These are phyloP conservation scores for Caranx ignobilis DNA, from an alignment of 2,113 vertebrate genomes.

Conservation along the genomic window DNA sequence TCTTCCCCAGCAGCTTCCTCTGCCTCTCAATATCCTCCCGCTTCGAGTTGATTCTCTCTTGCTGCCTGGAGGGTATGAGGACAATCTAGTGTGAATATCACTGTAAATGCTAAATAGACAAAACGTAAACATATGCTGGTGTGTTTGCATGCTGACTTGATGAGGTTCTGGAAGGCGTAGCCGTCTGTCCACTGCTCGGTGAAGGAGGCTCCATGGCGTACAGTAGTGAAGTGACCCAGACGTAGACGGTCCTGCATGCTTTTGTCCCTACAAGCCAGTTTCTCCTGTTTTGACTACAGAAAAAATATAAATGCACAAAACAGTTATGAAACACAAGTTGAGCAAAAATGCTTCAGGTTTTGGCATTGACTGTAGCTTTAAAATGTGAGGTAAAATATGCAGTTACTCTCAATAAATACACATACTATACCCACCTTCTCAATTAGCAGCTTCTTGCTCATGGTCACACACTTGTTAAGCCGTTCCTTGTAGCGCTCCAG, in stretches of 20 bases:
- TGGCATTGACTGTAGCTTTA: not conserved
- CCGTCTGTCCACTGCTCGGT: slow-evolving; percentile 98
- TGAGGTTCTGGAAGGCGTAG: slow-evolving; percentile 96
- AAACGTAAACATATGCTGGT: not conserved
- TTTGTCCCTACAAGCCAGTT: slow-evolving; percentile 95
- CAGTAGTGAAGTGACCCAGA: slow-evolving; percentile 95
- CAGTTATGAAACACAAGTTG: not conserved
- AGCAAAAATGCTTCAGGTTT: not conserved
- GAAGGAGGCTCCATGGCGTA: slow-evolving; percentile 94
- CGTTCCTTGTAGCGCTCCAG: slow-evolving; percentile 96
- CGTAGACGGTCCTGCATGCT: slow-evolving; percentile 97
- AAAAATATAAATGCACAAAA: not conserved
- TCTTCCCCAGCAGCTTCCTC: slow-evolving; percentile 93
- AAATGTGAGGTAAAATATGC: not conserved
- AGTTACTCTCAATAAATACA: not conserved
- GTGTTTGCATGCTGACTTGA: slow-evolving; percentile 87
- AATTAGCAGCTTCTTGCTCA: slow-evolving; percentile 98
- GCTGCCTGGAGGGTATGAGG: slow-evolving; percentile 84
- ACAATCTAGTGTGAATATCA: not conserved
- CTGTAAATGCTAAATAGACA: not conserved
- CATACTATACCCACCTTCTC: slow-evolving; percentile 89
- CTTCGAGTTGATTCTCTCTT: slow-evolving; percentile 94
- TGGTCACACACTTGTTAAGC: slow-evolving; percentile 95
- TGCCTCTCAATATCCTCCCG: slow-evolving; percentile 96
- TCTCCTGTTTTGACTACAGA: slow-evolving; percentile 93